A percentile compares a stretch with the other conserved stretches of the same genome.
phyloP scores from a whole-genome alignment of 2,113 vertebrate species.

The Ranitomeya imitator region DNA sequence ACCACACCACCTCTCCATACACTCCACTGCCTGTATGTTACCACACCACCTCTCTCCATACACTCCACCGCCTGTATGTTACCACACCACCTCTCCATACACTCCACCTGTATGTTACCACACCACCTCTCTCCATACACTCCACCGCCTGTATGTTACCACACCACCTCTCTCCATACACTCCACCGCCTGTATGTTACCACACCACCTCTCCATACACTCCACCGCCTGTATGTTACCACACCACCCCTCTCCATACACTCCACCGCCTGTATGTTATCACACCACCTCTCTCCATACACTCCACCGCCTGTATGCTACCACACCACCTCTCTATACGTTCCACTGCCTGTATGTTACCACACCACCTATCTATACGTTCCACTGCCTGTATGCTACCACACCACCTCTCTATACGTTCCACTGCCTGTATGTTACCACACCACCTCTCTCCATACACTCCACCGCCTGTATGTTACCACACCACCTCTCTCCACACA shows the following conservation, averaged over 20 bases:
- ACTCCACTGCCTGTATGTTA: not conserved
- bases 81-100: not conserved
- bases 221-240: not conserved
- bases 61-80: not conserved
- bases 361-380: not conserved
- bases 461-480: not conserved
- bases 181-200: not conserved
- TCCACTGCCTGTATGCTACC: not conserved
- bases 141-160: not conserved
- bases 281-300: not conserved
- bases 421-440: not conserved
- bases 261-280: not conserved
- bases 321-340: not conserved
- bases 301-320: not conserved
- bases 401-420: not conserved
- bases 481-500: not conserved
- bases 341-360: not conserved
- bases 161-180: not conserved
- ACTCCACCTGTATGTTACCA: not conserved
- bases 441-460: not conserved
- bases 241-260: not conserved
- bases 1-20: not conserved
- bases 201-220: not conserved
- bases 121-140: not conserved
- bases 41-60: not conserved